Percentiles rank a stretch among this genome's conserved stretches.
phyloP scores from a whole-genome alignment of 2,888 invertebrate genomes.

The Drosophila nr. perissopoda region DNA sequence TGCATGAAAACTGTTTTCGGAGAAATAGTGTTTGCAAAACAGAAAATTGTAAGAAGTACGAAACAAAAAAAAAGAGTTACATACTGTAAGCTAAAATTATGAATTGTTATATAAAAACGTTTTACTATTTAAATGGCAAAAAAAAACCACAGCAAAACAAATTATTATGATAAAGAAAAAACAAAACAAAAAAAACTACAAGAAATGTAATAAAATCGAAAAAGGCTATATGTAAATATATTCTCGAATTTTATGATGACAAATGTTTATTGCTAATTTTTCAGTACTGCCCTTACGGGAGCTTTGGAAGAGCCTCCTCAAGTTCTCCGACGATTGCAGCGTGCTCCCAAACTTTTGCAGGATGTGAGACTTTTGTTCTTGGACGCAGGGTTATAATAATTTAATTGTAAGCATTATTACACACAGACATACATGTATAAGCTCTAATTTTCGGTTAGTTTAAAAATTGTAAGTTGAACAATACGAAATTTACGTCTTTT shows the following conservation, averaged over 20 bases:
- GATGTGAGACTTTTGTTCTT: neutral
- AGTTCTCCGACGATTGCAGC: neutral
- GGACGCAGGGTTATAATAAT: neutral
- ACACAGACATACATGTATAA: neutral
- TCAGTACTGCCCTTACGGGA: neutral
- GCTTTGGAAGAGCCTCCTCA: neutral
- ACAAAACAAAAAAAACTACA: slow-evolving; percentile 43
- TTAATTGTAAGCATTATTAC: neutral
- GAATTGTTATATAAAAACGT: slow-evolving; percentile 81
- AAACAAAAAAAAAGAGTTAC: slow-evolving; percentile 51
- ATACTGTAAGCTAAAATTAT: slow-evolving; percentile 79
- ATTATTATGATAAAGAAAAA: slow-evolving; percentile 63
- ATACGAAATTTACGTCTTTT: neutral
- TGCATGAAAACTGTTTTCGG: slow-evolving; percentile 63
- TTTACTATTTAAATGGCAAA: slow-evolving; percentile 78
- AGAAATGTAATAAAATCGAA: slow-evolving; percentile 60
- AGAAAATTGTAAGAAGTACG: slow-evolving; percentile 63
- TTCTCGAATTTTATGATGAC: slow-evolving; percentile 43
- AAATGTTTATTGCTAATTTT: slow-evolving; percentile 10
- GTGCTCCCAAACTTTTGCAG: neutral
- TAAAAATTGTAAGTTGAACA: neutral
- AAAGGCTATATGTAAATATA: slow-evolving; percentile 65
- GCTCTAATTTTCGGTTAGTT: neutral
- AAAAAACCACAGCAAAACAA: slow-evolving; percentile 57
- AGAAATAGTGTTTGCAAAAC: slow-evolving; percentile 66